These are phyloP conservation scores for Oryctes rhinoceros DNA, from an alignment of 1,140 invertebrate genomes.

Conservation along the genomic window DNA sequence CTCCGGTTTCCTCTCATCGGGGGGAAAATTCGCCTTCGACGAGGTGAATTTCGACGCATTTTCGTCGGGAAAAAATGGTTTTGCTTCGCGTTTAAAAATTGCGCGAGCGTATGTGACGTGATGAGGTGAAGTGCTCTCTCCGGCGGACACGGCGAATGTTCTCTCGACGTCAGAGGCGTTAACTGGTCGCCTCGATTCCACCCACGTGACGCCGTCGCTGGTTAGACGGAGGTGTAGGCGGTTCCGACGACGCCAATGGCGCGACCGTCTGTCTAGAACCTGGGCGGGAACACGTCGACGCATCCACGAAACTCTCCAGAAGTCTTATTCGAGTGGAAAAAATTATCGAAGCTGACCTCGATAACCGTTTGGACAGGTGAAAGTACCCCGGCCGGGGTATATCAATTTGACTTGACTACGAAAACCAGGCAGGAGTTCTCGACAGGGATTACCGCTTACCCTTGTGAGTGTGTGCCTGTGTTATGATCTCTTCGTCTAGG, in stretches of 20 bases:
- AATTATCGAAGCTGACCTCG: constrained; percentile 23
- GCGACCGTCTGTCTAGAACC: constrained; percentile 48
- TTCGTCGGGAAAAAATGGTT: constrained; percentile 20
- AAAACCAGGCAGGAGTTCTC: background rate
- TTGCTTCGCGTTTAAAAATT: background rate
- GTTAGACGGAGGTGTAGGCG: constrained; percentile 54
- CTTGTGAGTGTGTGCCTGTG: background rate
- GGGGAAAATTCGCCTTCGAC: constrained; percentile 10
- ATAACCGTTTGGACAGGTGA: constrained; percentile 22
- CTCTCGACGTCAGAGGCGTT: constrained; percentile 50
- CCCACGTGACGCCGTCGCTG: constrained; percentile 51
- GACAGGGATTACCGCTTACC: background rate
- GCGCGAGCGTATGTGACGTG: constrained; percentile 1
- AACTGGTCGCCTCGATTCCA: constrained; percentile 51
- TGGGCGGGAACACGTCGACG: constrained; percentile 56
- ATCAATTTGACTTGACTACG: background rate
- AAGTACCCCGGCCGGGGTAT: background rate
- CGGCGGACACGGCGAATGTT: background rate
- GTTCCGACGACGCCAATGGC: constrained; percentile 58
- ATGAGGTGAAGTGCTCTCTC: constrained; percentile 18
- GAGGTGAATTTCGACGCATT: constrained; percentile 40
- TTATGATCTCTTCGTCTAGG: too few relatives aligned
- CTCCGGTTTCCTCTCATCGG: constrained; percentile 40
- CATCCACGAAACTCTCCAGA: constrained; percentile 46
- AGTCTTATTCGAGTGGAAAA: constrained; percentile 17